Evolutionary conservation across 1,140 invertebrate species (phyloP).

Genomic region (Ceratina australensis): DNA sequence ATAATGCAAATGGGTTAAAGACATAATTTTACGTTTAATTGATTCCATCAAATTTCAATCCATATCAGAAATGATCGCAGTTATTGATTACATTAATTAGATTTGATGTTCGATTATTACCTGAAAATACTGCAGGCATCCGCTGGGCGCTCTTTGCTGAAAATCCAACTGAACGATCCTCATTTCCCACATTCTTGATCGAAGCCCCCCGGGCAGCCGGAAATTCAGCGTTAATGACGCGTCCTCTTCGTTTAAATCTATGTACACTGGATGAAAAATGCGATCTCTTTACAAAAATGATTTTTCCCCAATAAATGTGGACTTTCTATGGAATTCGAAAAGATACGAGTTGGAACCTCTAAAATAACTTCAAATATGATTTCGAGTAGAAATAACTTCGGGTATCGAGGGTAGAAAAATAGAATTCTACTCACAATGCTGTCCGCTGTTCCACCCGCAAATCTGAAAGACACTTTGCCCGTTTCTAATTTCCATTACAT

Average conservation of each 20-base stretch:
- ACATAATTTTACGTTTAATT: no score
- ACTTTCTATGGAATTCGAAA: no score
- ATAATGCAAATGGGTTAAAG: no score
- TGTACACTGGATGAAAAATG: constrained; percentile 80
- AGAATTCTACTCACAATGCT: constrained; percentile 83
- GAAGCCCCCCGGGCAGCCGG: constrained; percentile 81
- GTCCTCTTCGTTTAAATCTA: constrained; percentile 82
- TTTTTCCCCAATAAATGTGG: no score
- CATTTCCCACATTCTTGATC: constrained; percentile 87
- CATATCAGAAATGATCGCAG: no score
- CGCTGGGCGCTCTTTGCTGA: constrained; percentile 85
- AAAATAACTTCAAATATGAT: background rate
- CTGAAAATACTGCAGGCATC: constrained; percentile 85
- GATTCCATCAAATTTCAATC: no score
- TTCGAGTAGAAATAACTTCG: no score
- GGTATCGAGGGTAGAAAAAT: background rate
- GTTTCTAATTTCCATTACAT: constrained; percentile 82
- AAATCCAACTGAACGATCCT: constrained; percentile 86
- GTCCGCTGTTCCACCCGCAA: constrained; percentile 91
- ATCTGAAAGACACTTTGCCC: constrained; percentile 83
- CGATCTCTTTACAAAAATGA: no score
- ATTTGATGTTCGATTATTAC: no score
- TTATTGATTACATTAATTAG: no score
- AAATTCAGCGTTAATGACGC: constrained; percentile 80
- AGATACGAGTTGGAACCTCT: no score